These are phyloP conservation scores for Venusia cambrica DNA, from an alignment of 2,888 invertebrate genomes.

Conservation along the genomic window DNA sequence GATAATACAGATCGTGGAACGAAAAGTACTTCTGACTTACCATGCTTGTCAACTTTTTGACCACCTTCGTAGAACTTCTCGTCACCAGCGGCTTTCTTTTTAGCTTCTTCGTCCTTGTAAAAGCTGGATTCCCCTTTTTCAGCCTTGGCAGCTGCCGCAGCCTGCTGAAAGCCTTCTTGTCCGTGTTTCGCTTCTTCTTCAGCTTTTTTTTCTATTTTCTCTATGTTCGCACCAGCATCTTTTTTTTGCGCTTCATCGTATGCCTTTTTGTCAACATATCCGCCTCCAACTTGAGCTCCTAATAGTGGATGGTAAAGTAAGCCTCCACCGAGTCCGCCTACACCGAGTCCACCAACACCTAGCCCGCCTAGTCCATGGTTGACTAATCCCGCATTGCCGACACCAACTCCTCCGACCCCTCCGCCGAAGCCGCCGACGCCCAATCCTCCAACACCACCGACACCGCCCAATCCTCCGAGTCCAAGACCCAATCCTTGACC, in stretches of 20 bases:
- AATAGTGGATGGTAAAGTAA: conserved; percentile 64
- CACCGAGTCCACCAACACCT: conserved; percentile 53
- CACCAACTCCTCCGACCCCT: conserved; percentile 38
- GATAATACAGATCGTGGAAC: no score
- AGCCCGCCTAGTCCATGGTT: conserved; percentile 56
- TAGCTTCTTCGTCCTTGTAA: conserved; percentile 78
- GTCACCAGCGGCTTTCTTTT: conserved; percentile 81
- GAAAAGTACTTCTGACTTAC: conserved; percentile 46
- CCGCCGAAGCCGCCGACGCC: conserved; percentile 44
- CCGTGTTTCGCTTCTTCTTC: conserved; percentile 80
- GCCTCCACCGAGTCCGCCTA: conserved; percentile 49
- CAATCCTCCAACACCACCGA: conserved; percentile 41
- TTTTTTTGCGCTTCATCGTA: conserved; percentile 82
- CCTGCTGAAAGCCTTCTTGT: conserved; percentile 79
- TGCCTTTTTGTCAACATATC: conserved; percentile 78
- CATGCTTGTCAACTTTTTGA: conserved; percentile 80
- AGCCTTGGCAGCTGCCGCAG: conserved; percentile 76
- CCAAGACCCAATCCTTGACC: conserved; percentile 40
- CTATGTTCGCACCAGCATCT: conserved; percentile 75
- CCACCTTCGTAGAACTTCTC: conserved; percentile 82
- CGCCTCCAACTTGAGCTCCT: conserved; percentile 65
- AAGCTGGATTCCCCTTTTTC: conserved; percentile 77
- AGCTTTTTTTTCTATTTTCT: conserved; percentile 77
- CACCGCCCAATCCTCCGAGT: conserved; percentile 40
- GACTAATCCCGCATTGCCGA: conserved; percentile 47